Evolutionary conservation across 2,797 vertebrate genomes (phyloP), one percentile per base, ranked within the genome.

Genomic region (Botia almorhae): DNA sequence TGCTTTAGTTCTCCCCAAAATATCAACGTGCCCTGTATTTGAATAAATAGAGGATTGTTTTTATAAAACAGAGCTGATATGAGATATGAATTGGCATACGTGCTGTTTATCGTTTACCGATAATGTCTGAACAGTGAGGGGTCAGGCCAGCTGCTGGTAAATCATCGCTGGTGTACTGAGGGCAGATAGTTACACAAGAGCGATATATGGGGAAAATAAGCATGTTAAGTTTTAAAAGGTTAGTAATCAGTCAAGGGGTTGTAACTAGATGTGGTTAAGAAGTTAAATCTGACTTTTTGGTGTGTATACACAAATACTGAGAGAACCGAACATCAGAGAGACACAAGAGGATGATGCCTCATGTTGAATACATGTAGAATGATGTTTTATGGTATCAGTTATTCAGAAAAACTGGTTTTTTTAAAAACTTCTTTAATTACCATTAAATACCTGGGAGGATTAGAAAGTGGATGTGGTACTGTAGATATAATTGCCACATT

Each of bases 241-340:
- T 69, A 17, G 65, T 33, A 55, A 19, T 39, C 26, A 61, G 21
- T 39, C 17, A 65, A 11, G 36, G 36, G 61, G 39, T n/a, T 73
- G 61, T 53, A 74, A 69, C 63, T 46, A 14, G 48, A 60, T 36
- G 48, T 21, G 71, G 63, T 68, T 64, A 63, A 78, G 48, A 11
- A 70, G 48, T 55, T 60, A 68, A 71, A 79, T 60, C 51, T 82
- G 80, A 84, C 58, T 48, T 19, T 33, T 36, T 67, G 33, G 58
- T 19, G 3, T 68, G 16, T 2, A 16, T 29, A 29, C 19, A 39
- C 39, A 56, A 48, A 67, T 65, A 29, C 7, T 43, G 14, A 0
- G 56, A 33, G 68, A 68, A 74, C 64, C 26, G 13, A n/a, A 78
- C 33, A 50, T 65, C 23, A 43, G 2, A 77, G 7, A n/a, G n/a